phyloP scores from a whole-genome alignment of 1,140 invertebrate species.

The Tetranychus urticae region DNA sequence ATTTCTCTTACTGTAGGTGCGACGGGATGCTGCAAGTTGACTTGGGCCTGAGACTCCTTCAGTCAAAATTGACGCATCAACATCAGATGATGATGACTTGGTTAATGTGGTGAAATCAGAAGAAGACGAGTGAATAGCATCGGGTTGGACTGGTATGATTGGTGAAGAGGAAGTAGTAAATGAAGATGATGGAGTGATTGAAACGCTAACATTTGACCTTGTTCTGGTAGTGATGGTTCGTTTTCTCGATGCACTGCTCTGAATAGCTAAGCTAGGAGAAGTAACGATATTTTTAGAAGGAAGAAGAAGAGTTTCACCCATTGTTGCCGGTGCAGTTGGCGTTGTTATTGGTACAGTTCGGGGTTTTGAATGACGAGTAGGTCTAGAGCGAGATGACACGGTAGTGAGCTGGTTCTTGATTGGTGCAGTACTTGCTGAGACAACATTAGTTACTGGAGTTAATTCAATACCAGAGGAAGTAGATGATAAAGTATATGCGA shows the following conservation, averaged over 20 bases:
- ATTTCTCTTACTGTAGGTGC: constrained; percentile 4
- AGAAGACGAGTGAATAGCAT: neutral
- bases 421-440: neutral
- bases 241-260: neutral
- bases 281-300: neutral
- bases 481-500: neutral
- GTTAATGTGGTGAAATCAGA: neutral
- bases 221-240: neutral
- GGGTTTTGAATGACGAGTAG: neutral
- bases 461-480: neutral
- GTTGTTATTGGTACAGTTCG: neutral
- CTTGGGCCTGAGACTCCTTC: neutral
- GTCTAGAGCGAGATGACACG: neutral
- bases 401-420: neutral
- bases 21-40: constrained; percentile 2
- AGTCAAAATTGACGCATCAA: neutral
- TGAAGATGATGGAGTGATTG: neutral
- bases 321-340: neutral
- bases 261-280: neutral
- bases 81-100: neutral
- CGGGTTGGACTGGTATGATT: neutral
- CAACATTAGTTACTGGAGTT: neutral
- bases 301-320: neutral
- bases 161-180: neutral
- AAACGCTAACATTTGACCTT: neutral